Percentiles rank a stretch among this genome's conserved stretches.
phyloP scores from a whole-genome alignment of 2,797 vertebrate genomes.

The Cryptoprocta ferox region DNA sequence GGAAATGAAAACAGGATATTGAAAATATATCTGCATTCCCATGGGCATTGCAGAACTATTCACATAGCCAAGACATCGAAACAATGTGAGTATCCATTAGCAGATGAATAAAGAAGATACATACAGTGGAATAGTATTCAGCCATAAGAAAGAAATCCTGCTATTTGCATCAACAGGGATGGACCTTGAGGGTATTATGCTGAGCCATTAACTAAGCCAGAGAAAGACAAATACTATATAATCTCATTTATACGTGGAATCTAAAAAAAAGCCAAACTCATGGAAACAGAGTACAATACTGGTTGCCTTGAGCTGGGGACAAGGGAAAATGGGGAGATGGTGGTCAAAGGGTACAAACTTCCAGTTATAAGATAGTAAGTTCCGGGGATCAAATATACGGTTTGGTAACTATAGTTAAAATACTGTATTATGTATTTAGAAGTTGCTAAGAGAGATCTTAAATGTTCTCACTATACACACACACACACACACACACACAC shows the following conservation, averaged over 20 bases:
- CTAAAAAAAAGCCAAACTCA: background rate
- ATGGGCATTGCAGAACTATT: background rate
- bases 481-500: background rate
- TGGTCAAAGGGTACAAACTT: background rate
- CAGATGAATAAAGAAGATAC: background rate
- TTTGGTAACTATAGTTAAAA: background rate
- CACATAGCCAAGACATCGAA: background rate
- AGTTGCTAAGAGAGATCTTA: background rate
- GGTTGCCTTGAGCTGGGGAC: background rate
- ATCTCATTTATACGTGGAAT: background rate
- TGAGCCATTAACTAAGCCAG: background rate
- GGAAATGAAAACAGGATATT: background rate
- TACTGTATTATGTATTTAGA: background rate
- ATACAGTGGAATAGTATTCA: background rate
- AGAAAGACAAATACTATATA: background rate
- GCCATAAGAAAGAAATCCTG: background rate
- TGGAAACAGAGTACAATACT: background rate
- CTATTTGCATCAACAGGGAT: background rate
- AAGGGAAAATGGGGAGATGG: background rate
- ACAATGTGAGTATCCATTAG: background rate
- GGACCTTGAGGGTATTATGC: background rate
- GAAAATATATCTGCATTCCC: background rate
- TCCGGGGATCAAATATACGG: background rate
- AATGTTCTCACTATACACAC: background rate
- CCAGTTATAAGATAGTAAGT: background rate